Base-by-base conservation (phyloP, 2,888 invertebrate genomes). In the Macrosoma leucophasiata region DNA sequence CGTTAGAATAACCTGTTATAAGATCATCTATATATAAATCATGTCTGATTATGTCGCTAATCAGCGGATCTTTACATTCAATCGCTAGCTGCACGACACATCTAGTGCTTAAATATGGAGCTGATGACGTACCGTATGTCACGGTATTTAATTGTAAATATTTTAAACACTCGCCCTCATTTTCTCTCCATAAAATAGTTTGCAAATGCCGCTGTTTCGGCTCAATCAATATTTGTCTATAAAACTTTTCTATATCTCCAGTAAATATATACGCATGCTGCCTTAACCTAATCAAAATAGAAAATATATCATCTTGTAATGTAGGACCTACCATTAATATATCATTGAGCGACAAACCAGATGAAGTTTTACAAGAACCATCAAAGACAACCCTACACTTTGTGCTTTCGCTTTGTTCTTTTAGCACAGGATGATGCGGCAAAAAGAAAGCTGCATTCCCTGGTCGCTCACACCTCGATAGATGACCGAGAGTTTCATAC, bases 161-260 rank as follows among this genome's bases (percentile, higher is more conserved):
- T 12, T 38, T 22, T 2, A 55, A 27, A 8, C 44, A 34, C 9
- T 51, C 29, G 6, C 30, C 20, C 4, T 45, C 39, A 20, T 46
- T 12, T 3, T 42, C 31, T 11, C 60, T 31, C 69, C 65, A 69
- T 1, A 71, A 28, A 6, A 74, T 67, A n/a, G 48, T 36, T 29
- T 66, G 68, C 4, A 52, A 44, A n/a, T 48, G 23, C 14, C 48
- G 29, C 24, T 69, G 53, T 1, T 42, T 37, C 1, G 36, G 26
- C n/a, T 47, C 30, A 1, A 68, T 32, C 1, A 20, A 7, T n/a
- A 65, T 50, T 35, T 63, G 62, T 0, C 62, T 44, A 33, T 58
- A 67, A 58, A 66, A 66, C 39, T 66, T 62, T 11, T 41, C 48
- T 13, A 72, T 55, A 29, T 68, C 66, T 1, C 58, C 58, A 4